Evolutionary conservation across 2,797 vertebrate genomes (phyloP), one percentile per base, ranked within the genome.

Genomic region (Furcifer pardalis): DNA sequence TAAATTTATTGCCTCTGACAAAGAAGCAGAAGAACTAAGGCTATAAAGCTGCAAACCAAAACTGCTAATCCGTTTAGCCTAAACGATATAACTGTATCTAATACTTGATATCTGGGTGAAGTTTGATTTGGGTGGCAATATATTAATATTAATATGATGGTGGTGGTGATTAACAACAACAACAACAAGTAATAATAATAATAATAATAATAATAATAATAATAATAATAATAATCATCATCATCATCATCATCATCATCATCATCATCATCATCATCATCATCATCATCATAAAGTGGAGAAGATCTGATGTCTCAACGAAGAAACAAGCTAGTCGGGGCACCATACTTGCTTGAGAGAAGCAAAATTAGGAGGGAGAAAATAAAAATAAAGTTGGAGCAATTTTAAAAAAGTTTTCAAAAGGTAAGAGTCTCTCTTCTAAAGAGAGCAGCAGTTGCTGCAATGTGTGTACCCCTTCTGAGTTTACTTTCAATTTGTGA

Each of bases 1-100:
- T 73, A 44, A 5, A 0, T 72, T 88, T 49, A 72, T 69, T 52
- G 69, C 73, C 32, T 13, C 44, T 65, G 83, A 90, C 84, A 86
- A 78, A 78, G 56, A 37, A 73, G 84, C 75, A 75, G 65, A 4
- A 62, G 8, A 78, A 42, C 21, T 49, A 65, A 25, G 1, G 6
- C 5, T 42, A 5, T 0, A 30, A 10, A 3, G 10, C 19, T 23
- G n/a, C n/a, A n/a, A n/a, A n/a, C n/a, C n/a, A n/a, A n/a, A n/a
- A n/a, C n/a, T n/a, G n/a, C n/a, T n/a, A n/a, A n/a, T n/a, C n/a
- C n/a, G n/a, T n/a, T n/a, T n/a, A n/a, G n/a, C n/a, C n/a, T n/a
- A n/a, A n/a, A n/a, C n/a, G n/a, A n/a, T n/a, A n/a, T n/a, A n/a
- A n/a, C n/a, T n/a, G n/a, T n/a, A n/a, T n/a, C n/a, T n/a, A n/a